These are phyloP conservation scores for Scatophagus argus DNA, from an alignment of 2,113 vertebrate species.

Conservation along the genomic window DNA sequence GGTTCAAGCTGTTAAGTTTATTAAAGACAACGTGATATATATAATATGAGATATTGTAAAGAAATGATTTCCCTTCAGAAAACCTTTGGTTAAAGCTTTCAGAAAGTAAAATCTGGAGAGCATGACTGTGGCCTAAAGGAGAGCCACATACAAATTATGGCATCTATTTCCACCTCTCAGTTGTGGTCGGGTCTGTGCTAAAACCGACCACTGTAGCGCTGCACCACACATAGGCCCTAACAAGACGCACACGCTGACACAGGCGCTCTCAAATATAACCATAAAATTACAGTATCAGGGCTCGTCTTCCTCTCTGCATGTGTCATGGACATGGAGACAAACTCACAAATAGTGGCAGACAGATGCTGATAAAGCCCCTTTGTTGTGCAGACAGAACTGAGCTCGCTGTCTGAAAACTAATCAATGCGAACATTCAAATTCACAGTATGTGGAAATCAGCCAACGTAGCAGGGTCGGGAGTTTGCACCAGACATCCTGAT, in stretches of 20 bases:
- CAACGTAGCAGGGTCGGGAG: background rate
- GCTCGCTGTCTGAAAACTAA: constrained; percentile 4
- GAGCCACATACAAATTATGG: constrained; percentile 57
- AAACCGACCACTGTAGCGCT: constrained; percentile 14
- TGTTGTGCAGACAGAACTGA: constrained; percentile 6
- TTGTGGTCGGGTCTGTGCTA: constrained; percentile 37
- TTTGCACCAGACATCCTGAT: constrained; percentile 16
- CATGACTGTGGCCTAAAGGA: constrained; percentile 47
- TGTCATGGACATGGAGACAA: background rate
- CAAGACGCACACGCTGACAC: constrained; percentile 36
- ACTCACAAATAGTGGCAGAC: background rate
- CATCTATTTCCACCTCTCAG: constrained; percentile 71
- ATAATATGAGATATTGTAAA: constrained; percentile 26
- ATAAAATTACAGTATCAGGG: constrained; percentile 32
- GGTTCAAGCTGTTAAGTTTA: constrained; percentile 9
- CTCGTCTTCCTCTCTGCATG: background rate
- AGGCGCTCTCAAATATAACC: constrained; percentile 32
- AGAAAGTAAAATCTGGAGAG: constrained; percentile 22
- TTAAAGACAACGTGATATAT: constrained; percentile 33
- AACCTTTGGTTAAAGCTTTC: constrained; percentile 41
- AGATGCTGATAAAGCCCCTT: constrained; percentile 13
- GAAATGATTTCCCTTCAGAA: constrained; percentile 26
- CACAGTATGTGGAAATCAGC: background rate
- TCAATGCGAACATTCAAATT: constrained; percentile 17
- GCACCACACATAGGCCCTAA: constrained; percentile 14